These are phyloP conservation scores for Etheostoma nigrum DNA, from an alignment of 2,797 vertebrate genomes.

Conservation along the genomic window DNA sequence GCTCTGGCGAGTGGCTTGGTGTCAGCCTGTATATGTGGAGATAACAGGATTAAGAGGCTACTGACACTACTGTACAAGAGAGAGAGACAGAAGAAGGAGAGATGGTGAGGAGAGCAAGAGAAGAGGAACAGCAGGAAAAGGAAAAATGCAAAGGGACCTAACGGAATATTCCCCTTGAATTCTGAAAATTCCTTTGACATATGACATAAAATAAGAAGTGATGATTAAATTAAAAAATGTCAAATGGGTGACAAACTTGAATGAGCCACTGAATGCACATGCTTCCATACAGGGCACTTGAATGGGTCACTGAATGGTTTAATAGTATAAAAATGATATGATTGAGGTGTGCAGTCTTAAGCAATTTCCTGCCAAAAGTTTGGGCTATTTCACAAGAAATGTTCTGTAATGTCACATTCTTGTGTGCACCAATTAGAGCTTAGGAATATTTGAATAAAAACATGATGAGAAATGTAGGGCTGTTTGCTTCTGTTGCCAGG, in stretches of 20 bases:
- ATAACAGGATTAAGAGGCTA: constrained; percentile 85
- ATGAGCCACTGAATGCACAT: neutral
- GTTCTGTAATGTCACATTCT: neutral
- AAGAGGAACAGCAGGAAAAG: constrained; percentile 9
- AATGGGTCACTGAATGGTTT: neutral
- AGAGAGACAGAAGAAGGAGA: constrained; percentile 40
- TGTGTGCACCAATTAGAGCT: neutral
- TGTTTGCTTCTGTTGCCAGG: neutral
- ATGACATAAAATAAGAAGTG: neutral
- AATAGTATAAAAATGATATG: neutral
- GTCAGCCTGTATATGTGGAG: constrained; percentile 81
- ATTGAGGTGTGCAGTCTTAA: neutral
- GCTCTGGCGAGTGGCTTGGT: constrained; percentile 71
- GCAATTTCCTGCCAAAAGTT: neutral
- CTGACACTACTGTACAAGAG: constrained; percentile 80
- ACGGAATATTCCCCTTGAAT: constrained; percentile 35
- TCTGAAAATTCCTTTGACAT: neutral
- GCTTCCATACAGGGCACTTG: neutral
- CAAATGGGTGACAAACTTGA: neutral
- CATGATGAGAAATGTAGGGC: neutral
- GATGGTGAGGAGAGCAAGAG: neutral
- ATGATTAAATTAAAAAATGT: neutral
- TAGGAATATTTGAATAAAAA: neutral
- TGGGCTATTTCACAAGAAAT: neutral
- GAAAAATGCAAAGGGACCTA: constrained; percentile 54